These are phyloP conservation scores for Helicorthomorpha holstii DNA, from an alignment of 1,140 invertebrate genomes.

Conservation along the genomic window DNA sequence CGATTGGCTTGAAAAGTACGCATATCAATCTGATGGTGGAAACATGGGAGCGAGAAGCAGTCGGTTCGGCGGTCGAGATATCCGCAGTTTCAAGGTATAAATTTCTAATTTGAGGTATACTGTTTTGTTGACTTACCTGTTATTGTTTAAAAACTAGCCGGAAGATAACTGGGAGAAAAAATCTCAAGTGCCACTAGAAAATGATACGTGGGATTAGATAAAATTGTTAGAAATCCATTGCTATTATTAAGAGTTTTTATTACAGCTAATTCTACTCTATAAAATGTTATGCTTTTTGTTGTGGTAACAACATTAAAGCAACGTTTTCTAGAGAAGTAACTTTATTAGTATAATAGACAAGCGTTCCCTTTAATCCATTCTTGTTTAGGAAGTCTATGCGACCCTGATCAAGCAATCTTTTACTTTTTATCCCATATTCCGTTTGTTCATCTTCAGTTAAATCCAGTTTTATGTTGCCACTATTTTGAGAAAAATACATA, in stretches of 20 bases:
- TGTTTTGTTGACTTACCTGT: no score
- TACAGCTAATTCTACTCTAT: not conserved
- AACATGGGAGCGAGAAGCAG: not conserved
- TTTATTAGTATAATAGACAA: conserved; percentile 44
- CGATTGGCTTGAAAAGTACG: not conserved
- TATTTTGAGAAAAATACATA: conserved; percentile 1
- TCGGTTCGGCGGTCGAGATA: not conserved
- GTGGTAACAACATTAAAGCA: conserved; percentile 35
- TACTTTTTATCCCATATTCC: conserved; percentile 46
- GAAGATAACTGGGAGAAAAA: no score
- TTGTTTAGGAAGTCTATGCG: conserved; percentile 41
- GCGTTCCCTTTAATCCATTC: conserved; percentile 35
- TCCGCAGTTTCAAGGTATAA: not conserved
- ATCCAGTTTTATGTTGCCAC: conserved; percentile 7
- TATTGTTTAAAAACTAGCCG: no score
- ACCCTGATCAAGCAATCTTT: conserved; percentile 55
- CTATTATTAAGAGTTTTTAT: no score
- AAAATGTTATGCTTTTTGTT: not conserved
- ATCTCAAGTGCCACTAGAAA: no score
- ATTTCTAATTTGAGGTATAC: no score
- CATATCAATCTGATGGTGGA: not conserved
- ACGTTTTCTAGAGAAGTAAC: conserved; percentile 57
- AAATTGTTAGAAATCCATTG: no score
- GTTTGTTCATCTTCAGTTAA: not conserved
- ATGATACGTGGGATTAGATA: no score